phyloP scores from a whole-genome alignment of 2,797 vertebrate species.

The Argentina silus region DNA sequence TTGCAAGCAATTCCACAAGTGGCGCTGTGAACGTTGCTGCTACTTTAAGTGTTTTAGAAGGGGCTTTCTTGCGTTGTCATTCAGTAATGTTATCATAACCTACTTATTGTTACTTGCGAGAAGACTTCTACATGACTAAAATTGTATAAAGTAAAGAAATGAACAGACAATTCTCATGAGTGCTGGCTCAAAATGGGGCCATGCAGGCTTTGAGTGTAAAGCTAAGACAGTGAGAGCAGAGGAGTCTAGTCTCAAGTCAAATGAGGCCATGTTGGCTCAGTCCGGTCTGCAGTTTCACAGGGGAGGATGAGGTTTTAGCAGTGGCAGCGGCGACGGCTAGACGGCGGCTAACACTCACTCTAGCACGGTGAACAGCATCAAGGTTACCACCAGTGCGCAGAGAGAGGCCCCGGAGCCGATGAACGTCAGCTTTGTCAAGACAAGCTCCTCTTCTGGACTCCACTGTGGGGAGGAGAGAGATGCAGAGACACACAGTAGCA shows the following conservation, averaged over 20 bases:
- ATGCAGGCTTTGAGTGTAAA: background rate
- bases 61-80: background rate
- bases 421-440: conserved; percentile 84
- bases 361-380: conserved; percentile 84
- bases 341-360: conserved; percentile 79
- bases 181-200: background rate
- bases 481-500: conserved; percentile 7
- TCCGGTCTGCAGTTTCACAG: background rate
- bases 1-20: background rate
- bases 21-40: background rate
- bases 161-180: background rate
- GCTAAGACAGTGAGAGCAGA: background rate
- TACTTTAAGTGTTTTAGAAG: background rate
- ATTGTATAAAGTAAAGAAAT: background rate
- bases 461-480: conserved; percentile 63
- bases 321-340: background rate
- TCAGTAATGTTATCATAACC: background rate
- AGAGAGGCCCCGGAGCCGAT: conserved; percentile 83
- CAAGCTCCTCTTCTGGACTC: conserved; percentile 75
- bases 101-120: background rate
- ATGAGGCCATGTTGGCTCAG: conserved; percentile 16
- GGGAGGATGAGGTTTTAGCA: background rate
- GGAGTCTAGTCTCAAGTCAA: too few species aligned
- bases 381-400: conserved; percentile 82
- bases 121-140: background rate